Evolutionary conservation across 2,888 invertebrate species (phyloP), one percentile per base, ranked within the genome.

Genomic region (Agelastica alni): DNA sequence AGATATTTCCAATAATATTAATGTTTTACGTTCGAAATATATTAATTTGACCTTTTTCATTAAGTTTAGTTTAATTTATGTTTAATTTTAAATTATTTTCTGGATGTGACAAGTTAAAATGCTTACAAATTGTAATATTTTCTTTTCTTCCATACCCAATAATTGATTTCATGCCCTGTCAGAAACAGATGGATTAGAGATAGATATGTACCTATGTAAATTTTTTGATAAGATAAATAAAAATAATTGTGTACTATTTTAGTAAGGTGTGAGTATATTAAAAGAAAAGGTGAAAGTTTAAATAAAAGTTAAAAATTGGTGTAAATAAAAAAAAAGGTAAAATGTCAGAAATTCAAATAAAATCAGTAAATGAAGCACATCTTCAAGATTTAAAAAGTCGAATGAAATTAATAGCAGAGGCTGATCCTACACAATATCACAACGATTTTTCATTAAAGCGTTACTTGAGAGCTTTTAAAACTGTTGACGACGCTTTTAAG

Each of bases 401-500:
- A 39, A 88, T 89, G 87, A 83, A 84, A 75, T 70, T 89, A 59
- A 89, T 89, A 63, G 81, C 79, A 6, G 85, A 85, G 55, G 89
- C 89, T 17, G 89, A 89, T 76, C 86, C 88, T 17, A 78, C 79
- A 13, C 89, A 89, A 70, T 88, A 86, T 69, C 88, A 88, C 66
- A 88, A 88, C 72, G 89, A 89, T 49, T 87, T 82, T 73, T 88
- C 89, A 1, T 71, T 88, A 39, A 81, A 79, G 64, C 80, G 89
- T 63, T 90, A 89, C 76, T 75, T 90, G 53, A 79, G 85, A 65
- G 90, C 89, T 10, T 90, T 89, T 69, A 86, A 85, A 76, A 85
- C 83, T 28, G 84, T 85, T 36, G 89, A 90, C 72, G 81, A 80
- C 66, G 85, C 89, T 56, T 89, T 89, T 74, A 86, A 89, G 83